A percentile compares a stretch with the other conserved stretches of the same genome.
phyloP scores from a whole-genome alignment of 2,888 invertebrate genomes.

The Chrysina gloriosa region DNA sequence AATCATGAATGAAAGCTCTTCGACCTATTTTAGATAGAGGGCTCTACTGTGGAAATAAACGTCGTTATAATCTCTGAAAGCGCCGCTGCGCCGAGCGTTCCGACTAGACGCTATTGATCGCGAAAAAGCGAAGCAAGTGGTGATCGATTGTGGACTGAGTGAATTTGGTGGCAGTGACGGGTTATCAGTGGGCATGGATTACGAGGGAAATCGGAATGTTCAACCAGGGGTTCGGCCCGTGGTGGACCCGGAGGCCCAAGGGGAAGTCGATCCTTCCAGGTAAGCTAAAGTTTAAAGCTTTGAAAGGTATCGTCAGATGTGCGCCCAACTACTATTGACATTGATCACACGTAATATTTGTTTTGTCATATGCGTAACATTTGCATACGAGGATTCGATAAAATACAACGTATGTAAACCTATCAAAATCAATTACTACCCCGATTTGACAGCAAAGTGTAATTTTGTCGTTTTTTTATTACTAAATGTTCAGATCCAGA shows the following conservation, averaged over 20 bases:
- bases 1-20: slow-evolving; percentile 7
- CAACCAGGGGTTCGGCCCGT: slow-evolving; percentile 71
- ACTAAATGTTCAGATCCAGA: no score
- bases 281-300: slow-evolving; percentile 62
- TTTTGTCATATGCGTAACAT: not conserved
- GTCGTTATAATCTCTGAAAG: slow-evolving; percentile 20
- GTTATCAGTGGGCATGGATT: slow-evolving; percentile 52
- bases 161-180: slow-evolving; percentile 16
- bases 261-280: slow-evolving; percentile 87
- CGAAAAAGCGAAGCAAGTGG: slow-evolving; percentile 40
- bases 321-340: not conserved
- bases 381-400: not conserved
- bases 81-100: slow-evolving; percentile 42
- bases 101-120: slow-evolving; percentile 49
- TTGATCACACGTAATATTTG: not conserved
- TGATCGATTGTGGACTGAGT: slow-evolving; percentile 50
- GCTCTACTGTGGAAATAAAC: slow-evolving; percentile 13
- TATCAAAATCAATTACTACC: no score
- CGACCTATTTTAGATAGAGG: not conserved
- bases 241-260: slow-evolving; percentile 85
- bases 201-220: slow-evolving; percentile 44
- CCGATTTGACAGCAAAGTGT: no score
- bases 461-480: no score
- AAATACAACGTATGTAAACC: no score
- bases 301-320: not conserved